These are phyloP conservation scores for Apodemus speciosus DNA, from an alignment of 2,113 vertebrate genomes.

Conservation along the genomic window DNA sequence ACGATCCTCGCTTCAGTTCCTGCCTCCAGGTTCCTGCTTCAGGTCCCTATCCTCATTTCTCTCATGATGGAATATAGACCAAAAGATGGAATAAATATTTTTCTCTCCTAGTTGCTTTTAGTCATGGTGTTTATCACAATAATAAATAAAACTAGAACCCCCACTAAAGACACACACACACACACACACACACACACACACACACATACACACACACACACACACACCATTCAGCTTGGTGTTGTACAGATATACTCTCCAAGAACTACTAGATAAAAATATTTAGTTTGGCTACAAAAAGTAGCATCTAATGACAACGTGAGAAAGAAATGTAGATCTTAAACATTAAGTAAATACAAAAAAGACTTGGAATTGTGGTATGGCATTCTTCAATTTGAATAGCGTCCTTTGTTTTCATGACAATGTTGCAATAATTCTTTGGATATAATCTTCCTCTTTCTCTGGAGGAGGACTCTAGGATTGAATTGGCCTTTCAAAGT, in stretches of 20 bases:
- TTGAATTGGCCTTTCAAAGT: neutral
- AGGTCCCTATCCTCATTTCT: neutral
- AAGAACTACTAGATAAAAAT: neutral
- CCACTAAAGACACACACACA: neutral
- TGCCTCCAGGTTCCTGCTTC: neutral
- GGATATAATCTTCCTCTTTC: neutral
- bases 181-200: neutral
- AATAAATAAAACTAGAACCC: neutral
- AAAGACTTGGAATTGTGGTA: neutral
- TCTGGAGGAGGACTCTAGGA: neutral
- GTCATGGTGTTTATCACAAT: neutral
- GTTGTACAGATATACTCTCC: neutral
- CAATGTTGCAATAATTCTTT: neutral
- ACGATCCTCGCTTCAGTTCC: neutral
- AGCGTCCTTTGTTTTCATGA: neutral
- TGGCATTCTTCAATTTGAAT: neutral
- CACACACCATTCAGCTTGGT: neutral
- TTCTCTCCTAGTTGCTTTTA: neutral
- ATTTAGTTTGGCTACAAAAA: neutral
- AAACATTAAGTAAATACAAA: neutral
- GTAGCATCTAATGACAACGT: neutral
- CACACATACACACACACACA: neutral
- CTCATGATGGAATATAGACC: neutral
- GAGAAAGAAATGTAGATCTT: neutral
- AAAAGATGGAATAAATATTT: neutral